Base-by-base conservation (phyloP, 2,113 vertebrate species). In the Malurus elegans region DNA sequence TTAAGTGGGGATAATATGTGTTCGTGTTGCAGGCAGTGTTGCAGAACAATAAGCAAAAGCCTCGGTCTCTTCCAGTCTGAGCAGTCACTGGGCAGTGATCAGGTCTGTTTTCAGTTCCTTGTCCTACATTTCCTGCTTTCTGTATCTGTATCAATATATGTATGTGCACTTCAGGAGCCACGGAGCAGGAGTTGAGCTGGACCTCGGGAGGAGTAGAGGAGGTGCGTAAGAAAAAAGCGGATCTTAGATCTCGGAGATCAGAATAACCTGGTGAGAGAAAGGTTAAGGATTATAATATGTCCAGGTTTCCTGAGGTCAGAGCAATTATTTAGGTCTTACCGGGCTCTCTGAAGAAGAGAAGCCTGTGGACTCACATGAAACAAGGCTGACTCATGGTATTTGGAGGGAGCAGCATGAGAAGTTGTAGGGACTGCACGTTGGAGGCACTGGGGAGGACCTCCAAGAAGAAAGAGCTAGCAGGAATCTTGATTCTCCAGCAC, bases 41-140 rank as follows among this genome's bases (percentile, higher is more conserved):
- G 75, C 73, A 69, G 85, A 84, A 3, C 69, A 78, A 18, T 79
- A 82, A 94, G 91, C 92, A 92, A 88, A 95, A 78, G 32, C 66
- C 75, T 79, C 23, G 5, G 53, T 88, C 62, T 88, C 56, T 92
- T 79, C 92, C 94, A 76, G 83, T 79, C 82, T 91, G 86, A 42
- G 60, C 89, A 70, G 45, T 90, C 82, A 61, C 70, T 72, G 80
- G 79, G 75, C 88, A 87, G 84, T 81, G 65, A 66, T 58, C 91
- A 92, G 88, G 88, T 92, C 82, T 95, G 90, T 88, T 95, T 91
- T 58, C 85, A 66, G 83, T 93, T 88, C 3, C 79, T 92, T 95
- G 71, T 91, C 92, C 90, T 87, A 81, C 87, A 81, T 84, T 53
- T 57, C 17, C 87, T 54, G 73, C 51, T 92, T 90, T 90, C 81